phyloP scores from a whole-genome alignment of 1,140 invertebrate genomes.

The Caligus rogercresseyi region DNA sequence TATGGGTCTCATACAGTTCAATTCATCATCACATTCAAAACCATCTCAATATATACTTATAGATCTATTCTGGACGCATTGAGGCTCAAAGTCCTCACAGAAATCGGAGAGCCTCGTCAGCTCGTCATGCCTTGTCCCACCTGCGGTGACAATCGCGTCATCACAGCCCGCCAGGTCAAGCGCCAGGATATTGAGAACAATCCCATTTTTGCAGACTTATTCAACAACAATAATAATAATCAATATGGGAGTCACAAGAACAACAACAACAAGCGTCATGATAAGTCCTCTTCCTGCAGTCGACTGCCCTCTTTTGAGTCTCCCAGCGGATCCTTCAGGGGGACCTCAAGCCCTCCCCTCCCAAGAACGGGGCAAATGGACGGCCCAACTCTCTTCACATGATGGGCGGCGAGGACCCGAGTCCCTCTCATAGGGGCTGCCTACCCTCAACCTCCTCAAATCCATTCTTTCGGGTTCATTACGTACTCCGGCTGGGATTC shows the following conservation, averaged over 20 bases:
- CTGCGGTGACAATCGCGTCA: conserved; percentile 8
- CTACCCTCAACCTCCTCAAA: not conserved
- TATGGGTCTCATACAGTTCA: no score
- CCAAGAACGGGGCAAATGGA: conserved; percentile 15
- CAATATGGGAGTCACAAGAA: not conserved
- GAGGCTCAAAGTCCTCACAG: not conserved
- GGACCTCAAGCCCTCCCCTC: not conserved
- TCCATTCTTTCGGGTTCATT: not conserved
- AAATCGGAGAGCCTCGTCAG: conserved; percentile 14
- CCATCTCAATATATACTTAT: no score
- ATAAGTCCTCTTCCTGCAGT: not conserved
- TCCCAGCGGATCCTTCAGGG: not conserved
- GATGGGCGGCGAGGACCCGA: not conserved
- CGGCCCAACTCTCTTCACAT: conserved; percentile 11
- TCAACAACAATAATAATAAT: conserved; percentile 1
- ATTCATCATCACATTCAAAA: no score
- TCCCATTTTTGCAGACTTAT: conserved; percentile 18
- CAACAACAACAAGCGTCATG: not conserved
- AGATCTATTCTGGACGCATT: conserved; percentile 15
- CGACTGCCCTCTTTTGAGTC: not conserved
- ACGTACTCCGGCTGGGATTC: not conserved
- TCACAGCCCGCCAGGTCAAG: conserved; percentile 8
- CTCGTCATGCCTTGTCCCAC: conserved; percentile 5
- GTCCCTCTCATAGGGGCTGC: no score
- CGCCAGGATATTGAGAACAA: conserved; percentile 18